These are phyloP conservation scores for Helicoverpa assulta DNA, from an alignment of 2,888 invertebrate species.

Conservation along the genomic window DNA sequence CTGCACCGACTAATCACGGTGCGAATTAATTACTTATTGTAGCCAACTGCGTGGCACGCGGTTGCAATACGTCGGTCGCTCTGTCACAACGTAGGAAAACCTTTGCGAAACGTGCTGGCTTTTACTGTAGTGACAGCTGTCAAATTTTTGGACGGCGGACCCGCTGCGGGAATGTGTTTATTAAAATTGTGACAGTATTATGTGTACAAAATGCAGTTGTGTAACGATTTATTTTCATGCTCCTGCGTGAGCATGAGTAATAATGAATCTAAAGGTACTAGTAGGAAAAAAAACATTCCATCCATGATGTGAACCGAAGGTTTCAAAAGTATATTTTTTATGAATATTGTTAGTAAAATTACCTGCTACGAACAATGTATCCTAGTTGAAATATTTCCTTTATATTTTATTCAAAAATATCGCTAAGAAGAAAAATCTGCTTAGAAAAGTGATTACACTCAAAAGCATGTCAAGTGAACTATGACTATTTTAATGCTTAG, in stretches of 20 bases:
- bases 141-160: constrained; percentile 22
- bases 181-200: neutral
- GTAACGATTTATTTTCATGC: no score
- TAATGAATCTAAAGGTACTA: no score
- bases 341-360: no score
- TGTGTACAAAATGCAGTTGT: no score
- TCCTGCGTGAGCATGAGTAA: neutral
- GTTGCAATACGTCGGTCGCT: constrained; percentile 59
- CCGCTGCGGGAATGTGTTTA: neutral
- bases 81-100: constrained; percentile 59
- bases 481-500: neutral
- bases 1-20: constrained; percentile 65
- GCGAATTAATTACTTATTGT: constrained; percentile 65
- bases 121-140: constrained; percentile 43
- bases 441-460: neutral
- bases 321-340: no score
- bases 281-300: no score
- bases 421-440: neutral
- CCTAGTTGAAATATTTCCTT: no score
- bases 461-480: neutral
- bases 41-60: constrained; percentile 37
- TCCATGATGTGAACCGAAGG: no score
- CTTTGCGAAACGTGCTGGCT: constrained; percentile 51
- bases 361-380: no score
- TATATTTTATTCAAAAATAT: no score